Conservation (phyloP, 2,797 vertebrate species). For the Hydrophis major region DNA sequence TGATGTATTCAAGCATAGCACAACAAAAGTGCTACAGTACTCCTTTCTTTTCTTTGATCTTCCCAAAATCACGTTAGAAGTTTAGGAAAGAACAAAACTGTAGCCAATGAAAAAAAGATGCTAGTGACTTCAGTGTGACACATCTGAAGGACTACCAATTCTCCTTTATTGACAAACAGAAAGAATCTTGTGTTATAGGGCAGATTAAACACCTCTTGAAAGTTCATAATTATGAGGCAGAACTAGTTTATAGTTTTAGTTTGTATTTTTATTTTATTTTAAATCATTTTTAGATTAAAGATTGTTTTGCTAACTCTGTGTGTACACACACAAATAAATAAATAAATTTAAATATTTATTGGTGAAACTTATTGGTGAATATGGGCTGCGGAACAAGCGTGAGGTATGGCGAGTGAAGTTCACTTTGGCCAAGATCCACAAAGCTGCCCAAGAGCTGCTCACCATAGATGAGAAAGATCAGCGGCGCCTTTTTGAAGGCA, state of each 20-base stretch:
- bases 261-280: neutral
- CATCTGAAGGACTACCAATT: neutral
- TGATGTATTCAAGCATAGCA: neutral
- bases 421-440: conserved; percentile 92
- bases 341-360: too few relatives aligned
- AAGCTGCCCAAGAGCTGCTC: conserved; percentile 91
- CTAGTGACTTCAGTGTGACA: neutral
- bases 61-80: neutral
- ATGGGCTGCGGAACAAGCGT: conserved; percentile 92
- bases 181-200: neutral
- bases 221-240: neutral
- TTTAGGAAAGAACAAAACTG: neutral
- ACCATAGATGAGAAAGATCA: conserved; percentile 92
- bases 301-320: neutral
- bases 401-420: conserved; percentile 96
- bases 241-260: neutral
- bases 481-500: conserved; percentile 90
- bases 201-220: neutral
- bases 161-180: neutral
- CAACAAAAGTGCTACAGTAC: neutral
- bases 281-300: neutral
- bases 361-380: conserved; percentile 86
- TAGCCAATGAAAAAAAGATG: neutral
- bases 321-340: too few relatives aligned
- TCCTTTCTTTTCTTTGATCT: neutral